Evolutionary conservation across 2,888 invertebrate genomes (phyloP).

Genomic region (Sepioteuthis lessoniana): DNA sequence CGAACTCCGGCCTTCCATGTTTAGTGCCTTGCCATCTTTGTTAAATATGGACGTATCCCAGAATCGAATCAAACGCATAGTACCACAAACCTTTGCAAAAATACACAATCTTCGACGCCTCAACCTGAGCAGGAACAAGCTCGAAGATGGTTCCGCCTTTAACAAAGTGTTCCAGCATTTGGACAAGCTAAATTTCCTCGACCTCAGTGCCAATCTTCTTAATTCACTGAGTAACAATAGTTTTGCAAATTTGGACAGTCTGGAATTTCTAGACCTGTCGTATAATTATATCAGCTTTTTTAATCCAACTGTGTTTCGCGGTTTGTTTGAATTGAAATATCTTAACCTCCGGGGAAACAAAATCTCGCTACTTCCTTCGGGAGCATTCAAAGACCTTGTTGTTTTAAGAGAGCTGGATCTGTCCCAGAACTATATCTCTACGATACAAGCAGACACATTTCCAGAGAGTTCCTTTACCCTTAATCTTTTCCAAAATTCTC

Average conservation of each 20-base stretch:
- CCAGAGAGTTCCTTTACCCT: neutral
- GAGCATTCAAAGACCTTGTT: neutral
- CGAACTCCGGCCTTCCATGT: neutral
- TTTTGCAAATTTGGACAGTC: neutral
- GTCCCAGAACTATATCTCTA: constrained; percentile 24
- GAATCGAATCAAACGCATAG: constrained; percentile 24
- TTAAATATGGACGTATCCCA: neutral
- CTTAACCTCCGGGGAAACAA: constrained; percentile 17
- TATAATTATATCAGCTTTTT: constrained; percentile 14
- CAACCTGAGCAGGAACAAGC: neutral
- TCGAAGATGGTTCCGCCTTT: constrained; percentile 8
- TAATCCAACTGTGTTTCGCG: neutral
- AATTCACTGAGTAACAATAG: constrained; percentile 25
- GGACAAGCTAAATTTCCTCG: neutral
- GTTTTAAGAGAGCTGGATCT: neutral
- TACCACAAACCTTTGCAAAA: neutral
- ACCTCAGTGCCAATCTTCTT: constrained; percentile 3
- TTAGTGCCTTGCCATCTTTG: constrained; percentile 24
- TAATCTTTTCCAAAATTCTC: constrained; percentile 12
- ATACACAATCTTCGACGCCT: neutral
- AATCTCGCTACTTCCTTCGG: neutral
- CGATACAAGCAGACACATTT: neutral
- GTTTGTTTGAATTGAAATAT: neutral
- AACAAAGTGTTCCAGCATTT: constrained; percentile 35
- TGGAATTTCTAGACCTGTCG: neutral